phyloP scores from a whole-genome alignment of 2,113 vertebrate species.

The Hipposideros armiger region DNA sequence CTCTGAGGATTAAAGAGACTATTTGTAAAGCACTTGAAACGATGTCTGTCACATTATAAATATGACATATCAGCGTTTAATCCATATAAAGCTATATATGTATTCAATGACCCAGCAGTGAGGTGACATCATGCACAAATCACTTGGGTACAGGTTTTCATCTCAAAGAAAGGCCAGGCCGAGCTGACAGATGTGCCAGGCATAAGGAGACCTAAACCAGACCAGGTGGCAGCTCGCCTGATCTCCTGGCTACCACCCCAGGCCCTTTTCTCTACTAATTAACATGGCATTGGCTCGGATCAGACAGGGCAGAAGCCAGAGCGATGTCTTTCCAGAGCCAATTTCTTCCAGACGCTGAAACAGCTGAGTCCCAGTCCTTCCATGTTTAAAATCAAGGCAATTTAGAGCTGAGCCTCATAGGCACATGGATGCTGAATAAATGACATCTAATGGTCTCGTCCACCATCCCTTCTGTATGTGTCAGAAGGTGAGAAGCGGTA shows the following conservation, averaged over 20 bases:
- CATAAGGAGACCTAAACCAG: conserved; percentile 59
- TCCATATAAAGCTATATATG: background rate
- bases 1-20: background rate
- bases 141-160: conserved; percentile 20
- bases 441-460: background rate
- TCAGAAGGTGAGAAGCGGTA: conserved; percentile 7
- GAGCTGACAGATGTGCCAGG: background rate
- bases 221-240: conserved; percentile 62
- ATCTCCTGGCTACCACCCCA: conserved; percentile 55
- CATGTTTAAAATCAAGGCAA: conserved; percentile 47
- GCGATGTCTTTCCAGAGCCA: conserved; percentile 71
- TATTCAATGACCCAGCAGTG: background rate
- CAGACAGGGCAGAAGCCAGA: conserved; percentile 64
- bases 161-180: conserved; percentile 6
- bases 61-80: background rate
- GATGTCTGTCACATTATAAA: background rate
- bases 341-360: conserved; percentile 72
- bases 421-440: background rate
- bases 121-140: background rate
- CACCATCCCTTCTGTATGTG: background rate
- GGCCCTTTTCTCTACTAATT: conserved; percentile 64
- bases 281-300: conserved; percentile 54
- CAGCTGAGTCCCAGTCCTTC: conserved; percentile 73
- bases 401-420: conserved; percentile 54
- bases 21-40: background rate